These are phyloP conservation scores for Allacma fusca DNA, from an alignment of 2,888 invertebrate genomes.

Conservation along the genomic window DNA sequence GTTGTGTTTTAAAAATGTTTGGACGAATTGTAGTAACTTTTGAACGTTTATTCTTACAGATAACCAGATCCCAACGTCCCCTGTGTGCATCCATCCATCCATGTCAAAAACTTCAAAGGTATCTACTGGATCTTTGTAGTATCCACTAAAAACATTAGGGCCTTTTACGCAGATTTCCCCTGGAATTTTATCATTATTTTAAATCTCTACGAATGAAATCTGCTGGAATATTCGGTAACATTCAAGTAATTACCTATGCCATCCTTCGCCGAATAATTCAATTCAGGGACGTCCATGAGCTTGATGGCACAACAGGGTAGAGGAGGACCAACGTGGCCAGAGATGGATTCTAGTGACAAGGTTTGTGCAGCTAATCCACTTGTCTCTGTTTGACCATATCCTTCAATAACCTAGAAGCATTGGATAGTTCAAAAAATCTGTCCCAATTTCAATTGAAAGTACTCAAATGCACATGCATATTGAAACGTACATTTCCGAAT, in stretches of 20 bases:
- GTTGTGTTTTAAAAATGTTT: no score
- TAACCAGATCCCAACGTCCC: slow-evolving; percentile 69
- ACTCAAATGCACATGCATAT: no score
- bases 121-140: slow-evolving; percentile 77
- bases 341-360: background rate
- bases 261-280: slow-evolving; percentile 90
- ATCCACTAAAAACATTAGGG: slow-evolving; percentile 82
- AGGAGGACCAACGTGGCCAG: slow-evolving; percentile 19
- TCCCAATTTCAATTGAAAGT: no score
- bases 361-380: background rate
- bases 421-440: no score
- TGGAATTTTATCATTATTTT: slow-evolving; percentile 65
- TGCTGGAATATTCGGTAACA: no score
- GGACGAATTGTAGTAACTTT: no score
- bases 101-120: slow-evolving; percentile 75
- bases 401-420: slow-evolving; percentile 3
- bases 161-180: slow-evolving; percentile 78
- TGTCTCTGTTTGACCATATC: slow-evolving; percentile 4
- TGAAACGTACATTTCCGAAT: no score
- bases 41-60: background rate
- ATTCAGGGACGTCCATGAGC: slow-evolving; percentile 91
- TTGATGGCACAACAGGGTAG: slow-evolving; percentile 85
- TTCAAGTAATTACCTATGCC: slow-evolving; percentile 64
- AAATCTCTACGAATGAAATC: no score
- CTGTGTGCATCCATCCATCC: slow-evolving; percentile 83